These are phyloP conservation scores for Mesoligia furuncula DNA, from an alignment of 2,888 invertebrate species.

Conservation along the genomic window DNA sequence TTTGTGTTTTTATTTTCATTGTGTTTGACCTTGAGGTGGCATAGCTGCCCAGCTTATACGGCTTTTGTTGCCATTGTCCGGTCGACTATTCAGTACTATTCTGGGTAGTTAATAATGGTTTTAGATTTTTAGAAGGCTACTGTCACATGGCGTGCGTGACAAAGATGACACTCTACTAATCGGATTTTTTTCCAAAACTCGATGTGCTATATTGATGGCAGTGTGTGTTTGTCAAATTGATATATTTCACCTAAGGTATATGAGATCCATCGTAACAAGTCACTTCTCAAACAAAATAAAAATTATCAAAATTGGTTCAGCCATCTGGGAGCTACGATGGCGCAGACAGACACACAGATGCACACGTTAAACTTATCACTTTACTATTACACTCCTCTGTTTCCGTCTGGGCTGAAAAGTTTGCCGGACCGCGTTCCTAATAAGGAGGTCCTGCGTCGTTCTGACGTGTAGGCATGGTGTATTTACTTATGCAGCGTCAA, in stretches of 20 bases:
- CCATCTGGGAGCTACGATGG: not conserved
- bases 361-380: not conserved
- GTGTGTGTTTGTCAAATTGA: not conserved
- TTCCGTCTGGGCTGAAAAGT: not conserved
- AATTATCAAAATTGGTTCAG: not conserved
- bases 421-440: too few relatives aligned
- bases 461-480: too few relatives aligned
- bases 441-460: too few relatives aligned
- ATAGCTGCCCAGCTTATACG: not conserved
- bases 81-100: not conserved
- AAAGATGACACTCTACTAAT: not conserved
- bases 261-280: not conserved
- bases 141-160: not conserved
- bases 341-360: not conserved
- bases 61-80: not conserved
- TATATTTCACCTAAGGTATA: too few relatives aligned
- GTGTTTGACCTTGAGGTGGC: not conserved
- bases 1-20: not conserved
- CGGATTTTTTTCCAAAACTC: not conserved
- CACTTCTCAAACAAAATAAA: not conserved
- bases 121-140: not conserved
- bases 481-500: too few relatives aligned
- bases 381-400: not conserved
- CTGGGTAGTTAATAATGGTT: not conserved
- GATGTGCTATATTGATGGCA: not conserved